phyloP scores from a whole-genome alignment of 2,113 vertebrate genomes.

The human region GRCh38 chrY:3059501-3060000 shows the following conservation, averaged over 20 bases:
- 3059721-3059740: neutral
- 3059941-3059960: neutral
- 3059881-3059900: neutral
- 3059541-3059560: neutral
- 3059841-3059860: neutral
- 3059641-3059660: neutral
- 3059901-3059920: neutral
- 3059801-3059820: conserved; percentile 17
- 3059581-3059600: neutral
- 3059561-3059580: neutral
- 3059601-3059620: neutral
- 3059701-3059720: neutral
- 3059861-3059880: neutral
- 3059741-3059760: neutral
- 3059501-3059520: neutral
- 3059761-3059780: neutral
- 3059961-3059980: neutral
- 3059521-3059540: neutral
- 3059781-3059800: neutral
- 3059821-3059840: neutral
- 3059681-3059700: neutral
- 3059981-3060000: conserved; percentile 25
- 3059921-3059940: conserved; percentile 5
- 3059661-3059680: neutral
- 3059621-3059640: neutral